Evolutionary conservation across 2,888 invertebrate species (phyloP).

Genomic region (Conops quadrifasciatus): DNA sequence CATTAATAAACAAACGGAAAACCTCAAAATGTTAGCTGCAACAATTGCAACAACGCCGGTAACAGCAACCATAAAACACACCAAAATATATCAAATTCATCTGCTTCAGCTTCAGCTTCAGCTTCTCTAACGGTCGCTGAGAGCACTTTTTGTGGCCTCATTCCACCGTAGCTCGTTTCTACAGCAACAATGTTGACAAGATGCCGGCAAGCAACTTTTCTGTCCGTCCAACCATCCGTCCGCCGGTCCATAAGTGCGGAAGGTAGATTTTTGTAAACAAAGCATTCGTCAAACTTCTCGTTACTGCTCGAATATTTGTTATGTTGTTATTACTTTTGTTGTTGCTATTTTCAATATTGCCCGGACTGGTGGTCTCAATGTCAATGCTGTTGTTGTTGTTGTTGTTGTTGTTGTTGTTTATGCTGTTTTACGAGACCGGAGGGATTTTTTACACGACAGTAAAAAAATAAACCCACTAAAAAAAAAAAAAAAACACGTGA

Average conservation of each 20-base stretch:
- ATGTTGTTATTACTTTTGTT: background rate
- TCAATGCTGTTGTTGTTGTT: slow-evolving; percentile 10
- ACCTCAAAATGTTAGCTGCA: no score
- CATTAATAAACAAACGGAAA: no score
- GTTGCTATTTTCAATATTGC: background rate
- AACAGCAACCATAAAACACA: no score
- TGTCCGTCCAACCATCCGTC: no score
- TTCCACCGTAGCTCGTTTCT: background rate
- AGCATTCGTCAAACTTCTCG: slow-evolving; percentile 25
- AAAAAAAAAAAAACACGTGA: background rate
- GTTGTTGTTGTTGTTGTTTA: slow-evolving; percentile 5
- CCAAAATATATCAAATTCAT: no score
- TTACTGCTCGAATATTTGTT: background rate
- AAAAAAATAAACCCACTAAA: slow-evolving; percentile 10
- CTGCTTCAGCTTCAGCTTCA: no score
- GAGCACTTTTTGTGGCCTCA: background rate
- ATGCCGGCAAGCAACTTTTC: no score
- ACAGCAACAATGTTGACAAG: no score
- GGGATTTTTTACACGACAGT: slow-evolving; percentile 14
- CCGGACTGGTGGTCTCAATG: no score
- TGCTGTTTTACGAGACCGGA: slow-evolving; percentile 22
- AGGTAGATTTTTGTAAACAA: slow-evolving; percentile 26
- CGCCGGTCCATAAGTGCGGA: no score
- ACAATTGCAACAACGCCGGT: no score
- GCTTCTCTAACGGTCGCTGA: background rate